Base-by-base conservation (phyloP, 2,113 vertebrate genomes). In the Dendropsophus ebraccatus region DNA sequence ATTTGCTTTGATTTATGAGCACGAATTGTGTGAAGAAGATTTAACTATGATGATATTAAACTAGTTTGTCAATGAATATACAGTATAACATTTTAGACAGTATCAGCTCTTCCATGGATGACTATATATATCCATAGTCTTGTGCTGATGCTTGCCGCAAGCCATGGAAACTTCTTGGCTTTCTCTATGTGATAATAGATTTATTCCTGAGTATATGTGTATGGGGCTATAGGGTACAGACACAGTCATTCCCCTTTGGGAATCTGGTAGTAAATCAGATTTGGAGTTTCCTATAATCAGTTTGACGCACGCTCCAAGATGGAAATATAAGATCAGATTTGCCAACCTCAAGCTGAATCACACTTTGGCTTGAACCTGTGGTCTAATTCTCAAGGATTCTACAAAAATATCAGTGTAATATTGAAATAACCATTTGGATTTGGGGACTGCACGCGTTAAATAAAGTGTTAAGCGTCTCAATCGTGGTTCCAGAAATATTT, bases 321-420 rank as follows among this genome's bases (percentile, higher is more conserved):
- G 78, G 78, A 65, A 81, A 62, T 45, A 19, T 81, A 62, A 28
- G 41, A 81, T 62, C 35, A 56, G 2, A 62, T 47, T 62, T 81
- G 58, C 23, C 78, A 81, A 81, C n/a, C 58, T 65, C 76, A 79
- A 79, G 50, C 32, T 79, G 58, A 45, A 62, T 81, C 41, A 81
- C 30, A 45, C 56, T 62, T 62, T 62, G 78, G 78, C 54, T 45
- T 56, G 16, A 47, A 25, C 11, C 17, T 65, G 35, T 1, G 52
- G 9, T 21, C 35, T 60, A 80, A n/a, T 62, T 80, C 35, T 78
- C 28, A 54, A 77, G n/a, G 28, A 28, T 58, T 79, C 21, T 30
- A 79, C 28, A 79, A 79, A 79, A 37, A 35, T 3, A 32, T 78
- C 30, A 32, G 56, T 7, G 50, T 78, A 54, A 78, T 32, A 35